Conservation (phyloP, 1,140 invertebrate genomes). For the Zelostemma sp. region DNA sequence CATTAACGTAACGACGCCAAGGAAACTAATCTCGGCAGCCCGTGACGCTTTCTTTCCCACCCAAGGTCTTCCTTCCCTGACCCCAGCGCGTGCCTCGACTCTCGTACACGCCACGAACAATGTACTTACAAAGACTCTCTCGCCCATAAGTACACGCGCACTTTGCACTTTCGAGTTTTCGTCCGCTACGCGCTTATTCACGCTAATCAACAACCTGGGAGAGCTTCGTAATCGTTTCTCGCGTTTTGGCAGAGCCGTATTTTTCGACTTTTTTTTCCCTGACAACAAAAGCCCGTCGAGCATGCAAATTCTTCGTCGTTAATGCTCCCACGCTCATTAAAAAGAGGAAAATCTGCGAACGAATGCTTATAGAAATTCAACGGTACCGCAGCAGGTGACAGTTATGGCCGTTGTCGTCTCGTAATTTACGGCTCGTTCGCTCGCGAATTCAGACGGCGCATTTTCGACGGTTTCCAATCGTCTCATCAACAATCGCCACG, state of each 20-base stretch:
- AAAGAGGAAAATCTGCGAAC: too few species aligned
- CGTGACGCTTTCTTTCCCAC: conserved; percentile 44
- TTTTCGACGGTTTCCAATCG: too few species aligned
- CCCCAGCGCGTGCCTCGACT: conserved; percentile 45
- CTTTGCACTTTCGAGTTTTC: not conserved
- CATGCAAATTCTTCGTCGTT: too few species aligned
- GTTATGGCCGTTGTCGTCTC: too few species aligned
- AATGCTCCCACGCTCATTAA: too few species aligned
- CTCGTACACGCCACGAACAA: conserved; percentile 5
- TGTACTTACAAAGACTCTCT: conserved; percentile 6
- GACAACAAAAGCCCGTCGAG: too few species aligned
- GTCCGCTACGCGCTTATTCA: not conserved
- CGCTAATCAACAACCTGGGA: not conserved
- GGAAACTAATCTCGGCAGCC: conserved; percentile 51
- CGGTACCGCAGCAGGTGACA: too few species aligned
- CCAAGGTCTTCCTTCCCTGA: conserved; percentile 45
- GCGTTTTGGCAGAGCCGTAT: not conserved
- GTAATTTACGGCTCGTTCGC: too few species aligned
- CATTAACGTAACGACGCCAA: conserved; percentile 55
- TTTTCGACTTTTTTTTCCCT: not conserved
- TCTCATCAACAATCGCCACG: too few species aligned
- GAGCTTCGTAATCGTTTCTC: conserved; percentile 11
- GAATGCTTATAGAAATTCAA: too few species aligned
- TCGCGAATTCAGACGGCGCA: too few species aligned
- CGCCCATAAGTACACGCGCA: conserved; percentile 1